A percentile compares a stretch with the other conserved stretches of the same genome.
These are phyloP conservation scores for Heliocidaris erythrogramma DNA, from an alignment of 35 echinoderm and acorn worm genomes.

Conservation along the genomic window DNA sequence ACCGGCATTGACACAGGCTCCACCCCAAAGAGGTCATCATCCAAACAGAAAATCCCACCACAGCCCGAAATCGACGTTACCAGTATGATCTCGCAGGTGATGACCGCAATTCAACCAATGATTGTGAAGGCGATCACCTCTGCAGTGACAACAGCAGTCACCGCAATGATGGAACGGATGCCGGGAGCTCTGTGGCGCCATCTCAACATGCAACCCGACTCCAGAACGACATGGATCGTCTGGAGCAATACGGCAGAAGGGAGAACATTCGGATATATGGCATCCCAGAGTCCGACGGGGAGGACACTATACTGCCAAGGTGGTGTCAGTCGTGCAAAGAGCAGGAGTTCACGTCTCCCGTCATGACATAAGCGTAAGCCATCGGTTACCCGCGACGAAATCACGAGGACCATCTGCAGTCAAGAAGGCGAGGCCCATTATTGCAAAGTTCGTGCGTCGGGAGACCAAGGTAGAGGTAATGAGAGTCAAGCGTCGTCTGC, in stretches of 20 bases:
- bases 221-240: background rate
- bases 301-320: background rate
- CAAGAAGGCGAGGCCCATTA: too few species aligned
- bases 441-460: too few species aligned
- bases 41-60: too few species aligned
- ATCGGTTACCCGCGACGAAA: background rate
- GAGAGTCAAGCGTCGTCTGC: too few species aligned
- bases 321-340: background rate
- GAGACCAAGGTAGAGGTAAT: too few species aligned
- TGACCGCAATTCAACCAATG: background rate
- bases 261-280: conserved; percentile 9
- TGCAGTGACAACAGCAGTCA: background rate
- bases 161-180: background rate
- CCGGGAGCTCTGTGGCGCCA: background rate
- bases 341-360: background rate
- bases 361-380: background rate
- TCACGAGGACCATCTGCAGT: too few species aligned
- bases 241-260: background rate
- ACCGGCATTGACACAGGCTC: too few species aligned
- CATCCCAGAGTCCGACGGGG: background rate
- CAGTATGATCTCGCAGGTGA: too few species aligned
- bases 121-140: background rate
- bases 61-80: too few species aligned
- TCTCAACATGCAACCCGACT: too few species aligned
- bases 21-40: too few species aligned